These are phyloP conservation scores for Drosophila affinis DNA, from an alignment of 2,888 invertebrate species.

Conservation along the genomic window DNA sequence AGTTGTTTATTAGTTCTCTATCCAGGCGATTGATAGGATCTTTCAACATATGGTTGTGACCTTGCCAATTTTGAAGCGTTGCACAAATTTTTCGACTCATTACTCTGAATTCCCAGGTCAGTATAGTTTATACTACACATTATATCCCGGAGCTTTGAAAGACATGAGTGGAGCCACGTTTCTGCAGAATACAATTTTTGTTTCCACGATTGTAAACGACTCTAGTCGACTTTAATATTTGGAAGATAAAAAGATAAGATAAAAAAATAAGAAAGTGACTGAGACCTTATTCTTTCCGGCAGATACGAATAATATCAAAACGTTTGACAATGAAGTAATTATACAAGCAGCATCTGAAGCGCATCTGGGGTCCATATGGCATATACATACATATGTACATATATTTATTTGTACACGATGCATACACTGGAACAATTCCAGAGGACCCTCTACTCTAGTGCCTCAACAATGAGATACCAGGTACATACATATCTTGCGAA, in stretches of 20 bases:
- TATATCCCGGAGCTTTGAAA: no score
- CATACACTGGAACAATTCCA: neutral
- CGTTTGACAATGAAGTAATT: conserved; percentile 60
- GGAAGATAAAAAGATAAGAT: neutral
- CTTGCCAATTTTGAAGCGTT: neutral
- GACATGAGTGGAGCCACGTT: no score
- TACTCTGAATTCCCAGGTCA: neutral
- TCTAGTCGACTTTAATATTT: neutral
- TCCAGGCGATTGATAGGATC: neutral
- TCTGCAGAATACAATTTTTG: no score
- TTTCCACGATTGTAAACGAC: neutral
- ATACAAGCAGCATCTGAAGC: conserved; percentile 57
- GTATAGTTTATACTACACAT: neutral
- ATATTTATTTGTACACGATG: neutral
- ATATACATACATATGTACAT: neutral
- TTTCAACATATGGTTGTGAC: neutral
- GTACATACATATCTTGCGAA: neutral
- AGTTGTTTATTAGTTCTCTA: neutral
- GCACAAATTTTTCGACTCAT: neutral
- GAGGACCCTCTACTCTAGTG: neutral
- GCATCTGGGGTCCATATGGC: conserved; percentile 65
- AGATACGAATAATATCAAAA: conserved; percentile 45
- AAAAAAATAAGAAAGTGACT: neutral
- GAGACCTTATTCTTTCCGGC: conserved; percentile 10
- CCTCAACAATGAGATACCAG: neutral